Evolutionary conservation across 2,113 vertebrate genomes (phyloP), one percentile per base, ranked within the genome.

Genomic region (Narcine bancroftii): DNA sequence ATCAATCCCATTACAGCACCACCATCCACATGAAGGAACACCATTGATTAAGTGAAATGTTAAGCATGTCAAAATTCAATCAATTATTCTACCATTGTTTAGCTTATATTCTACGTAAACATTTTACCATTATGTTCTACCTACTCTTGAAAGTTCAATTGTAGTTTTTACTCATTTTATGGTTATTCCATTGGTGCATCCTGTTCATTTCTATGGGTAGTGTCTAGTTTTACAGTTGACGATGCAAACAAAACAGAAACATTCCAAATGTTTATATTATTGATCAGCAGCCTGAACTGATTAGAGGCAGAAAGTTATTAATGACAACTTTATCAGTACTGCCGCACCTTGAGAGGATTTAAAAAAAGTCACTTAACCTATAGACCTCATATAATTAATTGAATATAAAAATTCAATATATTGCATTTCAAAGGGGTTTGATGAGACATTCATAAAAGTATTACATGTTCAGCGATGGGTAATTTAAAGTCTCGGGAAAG

Each of bases 401-500:
- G 42, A 9, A 89, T 39, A 69, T 26, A 33, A 15, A 65, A 29
- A 21, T 63, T 69, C 36, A 69, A 26, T 36, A 91, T 29, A 47
- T 53, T 10, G 36, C 10, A 45, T 91, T 69, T 91, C 17, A 42
- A 36, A 89, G 33, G 21, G 13, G 24, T 47, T 71, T 69, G 2
- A 4, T 11, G 21, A 69, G 60, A 91, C 33, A 26, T 69, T 91
- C 26, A 47, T 24, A 69, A 91, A 71, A 36, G 42, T 26, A 47
- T 42, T 9, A 42, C 63, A n/a, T 11, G 13, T 89, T 66, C 66
- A n/a, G 39, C 26, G 3, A 3, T 13, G 6, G 39, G 6, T n/a
- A 60, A n/a, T 6, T 83, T 85, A 71, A 21, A 29, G 15, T 50
- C 92, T 93, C 45, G 93, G 93, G 26, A 95, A 93, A 53, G 93